phyloP scores from a whole-genome alignment of 2,797 vertebrate species.

The Cirrhinus mrigala region DNA sequence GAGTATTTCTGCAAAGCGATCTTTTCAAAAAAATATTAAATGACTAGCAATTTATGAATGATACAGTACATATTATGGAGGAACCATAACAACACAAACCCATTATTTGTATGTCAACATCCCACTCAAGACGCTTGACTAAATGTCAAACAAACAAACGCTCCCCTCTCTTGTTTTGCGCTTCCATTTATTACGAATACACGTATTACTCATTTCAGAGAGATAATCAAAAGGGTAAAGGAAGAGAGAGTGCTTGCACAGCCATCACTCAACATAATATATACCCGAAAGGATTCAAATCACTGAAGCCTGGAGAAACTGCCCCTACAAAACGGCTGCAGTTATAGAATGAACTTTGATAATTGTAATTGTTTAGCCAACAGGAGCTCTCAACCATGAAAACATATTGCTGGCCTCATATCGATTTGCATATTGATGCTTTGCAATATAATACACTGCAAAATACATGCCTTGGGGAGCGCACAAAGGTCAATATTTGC shows the following conservation, averaged over 20 bases:
- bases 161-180: not conserved
- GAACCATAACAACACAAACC: conserved; percentile 1
- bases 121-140: conserved; percentile 28
- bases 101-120: conserved; percentile 39
- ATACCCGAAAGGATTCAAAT: conserved; percentile 26
- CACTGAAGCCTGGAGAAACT: conserved; percentile 14
- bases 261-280: conserved; percentile 28
- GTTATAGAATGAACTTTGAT: conserved; percentile 18
- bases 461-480: conserved; percentile 34
- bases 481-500: conserved; percentile 56
- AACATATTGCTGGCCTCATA: conserved; percentile 24
- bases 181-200: conserved; percentile 10
- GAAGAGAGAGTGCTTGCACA: not conserved
- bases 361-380: conserved; percentile 47
- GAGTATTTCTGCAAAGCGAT: conserved; percentile 8
- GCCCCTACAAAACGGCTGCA: not conserved
- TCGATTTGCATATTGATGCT: conserved; percentile 44
- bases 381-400: conserved; percentile 40
- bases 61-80: conserved; percentile 17
- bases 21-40: conserved; percentile 23
- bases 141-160: conserved; percentile 49
- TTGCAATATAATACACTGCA: conserved; percentile 41
- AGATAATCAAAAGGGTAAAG: not conserved
- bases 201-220: conserved; percentile 6
- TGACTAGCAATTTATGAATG: conserved; percentile 43